Conservation (phyloP, 2,113 vertebrate genomes). For the Neoarius graeffei region DNA sequence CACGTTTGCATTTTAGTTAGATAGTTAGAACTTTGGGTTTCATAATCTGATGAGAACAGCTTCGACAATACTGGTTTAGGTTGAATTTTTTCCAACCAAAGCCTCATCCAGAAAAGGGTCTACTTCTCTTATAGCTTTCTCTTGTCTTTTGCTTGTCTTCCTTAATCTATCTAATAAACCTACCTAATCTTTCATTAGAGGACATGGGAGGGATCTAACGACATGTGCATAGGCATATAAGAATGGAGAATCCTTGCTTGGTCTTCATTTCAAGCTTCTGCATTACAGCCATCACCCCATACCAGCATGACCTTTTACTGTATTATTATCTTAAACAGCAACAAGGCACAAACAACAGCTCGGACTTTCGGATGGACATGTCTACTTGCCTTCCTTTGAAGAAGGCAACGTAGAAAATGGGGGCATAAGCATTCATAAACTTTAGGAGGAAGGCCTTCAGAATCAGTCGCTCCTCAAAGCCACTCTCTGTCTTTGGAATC, state of each 20-base stretch:
- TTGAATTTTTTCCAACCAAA: slow-evolving; percentile 6
- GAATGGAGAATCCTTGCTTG: neutral
- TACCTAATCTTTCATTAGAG: neutral
- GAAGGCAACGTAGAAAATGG: slow-evolving; percentile 98
- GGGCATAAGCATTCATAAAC: slow-evolving; percentile 95
- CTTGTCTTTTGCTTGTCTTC: neutral
- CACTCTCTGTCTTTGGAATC: slow-evolving; percentile 92
- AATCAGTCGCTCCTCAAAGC: slow-evolving; percentile 90
- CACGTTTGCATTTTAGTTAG: neutral
- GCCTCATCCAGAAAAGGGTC: neutral
- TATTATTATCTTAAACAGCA: neutral
- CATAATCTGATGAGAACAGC: neutral
- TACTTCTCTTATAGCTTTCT: neutral
- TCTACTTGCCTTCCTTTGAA: slow-evolving; percentile 90
- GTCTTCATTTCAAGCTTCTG: slow-evolving; percentile 3
- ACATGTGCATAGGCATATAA: neutral
- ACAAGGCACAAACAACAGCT: neutral
- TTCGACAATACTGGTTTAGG: neutral
- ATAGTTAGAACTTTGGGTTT: neutral
- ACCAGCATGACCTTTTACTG: neutral
- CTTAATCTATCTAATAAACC: neutral
- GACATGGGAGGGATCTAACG: neutral
- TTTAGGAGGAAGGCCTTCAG: slow-evolving; percentile 94
- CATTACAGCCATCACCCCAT: neutral
- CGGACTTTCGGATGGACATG: neutral